Evolutionary conservation across 2,113 vertebrate species (phyloP).

Genomic region (Mungos mungo): DNA sequence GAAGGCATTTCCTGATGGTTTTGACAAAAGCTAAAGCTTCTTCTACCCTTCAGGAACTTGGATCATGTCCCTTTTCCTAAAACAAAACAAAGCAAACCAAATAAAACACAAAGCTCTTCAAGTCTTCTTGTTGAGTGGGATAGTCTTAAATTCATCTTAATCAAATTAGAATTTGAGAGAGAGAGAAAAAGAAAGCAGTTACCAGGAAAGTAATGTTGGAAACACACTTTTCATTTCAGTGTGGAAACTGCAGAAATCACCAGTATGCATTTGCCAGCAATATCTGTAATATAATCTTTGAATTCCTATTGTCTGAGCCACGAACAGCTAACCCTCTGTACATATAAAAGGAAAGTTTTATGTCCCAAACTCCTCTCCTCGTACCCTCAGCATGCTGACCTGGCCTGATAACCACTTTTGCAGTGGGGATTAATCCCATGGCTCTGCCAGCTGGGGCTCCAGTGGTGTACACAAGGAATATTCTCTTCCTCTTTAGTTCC

Average conservation of each 20-base stretch:
- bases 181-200: neutral
- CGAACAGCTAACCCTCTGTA: neutral
- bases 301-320: neutral
- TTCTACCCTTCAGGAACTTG: neutral
- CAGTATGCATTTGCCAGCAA: neutral
- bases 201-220: neutral
- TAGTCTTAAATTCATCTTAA: slow-evolving; percentile 1
- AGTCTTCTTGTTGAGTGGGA: neutral
- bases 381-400: no score
- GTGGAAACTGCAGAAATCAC: neutral
- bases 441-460: neutral
- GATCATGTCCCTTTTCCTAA: fast-evolving
- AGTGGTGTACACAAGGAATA: neutral
- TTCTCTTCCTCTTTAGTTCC: neutral
- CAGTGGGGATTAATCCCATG: neutral
- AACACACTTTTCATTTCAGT: neutral
- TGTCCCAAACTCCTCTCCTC: no score
- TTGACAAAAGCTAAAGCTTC: neutral
- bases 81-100: neutral
- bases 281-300: neutral
- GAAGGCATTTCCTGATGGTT: neutral
- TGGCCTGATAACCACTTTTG: neutral
- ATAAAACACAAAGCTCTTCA: neutral
- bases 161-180: neutral
- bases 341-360: neutral